phyloP scores from a whole-genome alignment of 2,113 vertebrate species.

The Vidua chalybeata region DNA sequence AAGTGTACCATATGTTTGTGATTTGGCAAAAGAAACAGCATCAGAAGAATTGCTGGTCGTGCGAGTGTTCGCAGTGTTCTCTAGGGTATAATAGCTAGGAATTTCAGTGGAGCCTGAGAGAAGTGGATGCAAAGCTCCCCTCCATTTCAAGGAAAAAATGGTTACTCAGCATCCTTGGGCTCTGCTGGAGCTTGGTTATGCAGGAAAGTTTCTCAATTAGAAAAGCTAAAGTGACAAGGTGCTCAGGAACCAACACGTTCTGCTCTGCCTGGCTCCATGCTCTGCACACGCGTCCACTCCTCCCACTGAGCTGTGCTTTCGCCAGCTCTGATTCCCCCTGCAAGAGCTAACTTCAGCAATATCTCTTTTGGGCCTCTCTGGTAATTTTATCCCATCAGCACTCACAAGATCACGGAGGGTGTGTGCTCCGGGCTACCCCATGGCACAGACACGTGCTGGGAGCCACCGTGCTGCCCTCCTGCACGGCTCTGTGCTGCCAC shows the following conservation, averaged over 20 bases:
- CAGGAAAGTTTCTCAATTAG: neutral
- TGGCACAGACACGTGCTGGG: neutral
- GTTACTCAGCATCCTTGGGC: neutral
- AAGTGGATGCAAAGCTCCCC: neutral
- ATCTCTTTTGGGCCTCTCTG: neutral
- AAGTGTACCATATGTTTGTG: slow-evolving; percentile 26
- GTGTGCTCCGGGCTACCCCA: neutral
- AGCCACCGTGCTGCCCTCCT: neutral
- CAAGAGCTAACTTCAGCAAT: fast-evolving
- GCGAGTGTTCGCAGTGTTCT: neutral
- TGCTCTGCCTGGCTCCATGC: neutral
- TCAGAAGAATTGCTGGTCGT: neutral
- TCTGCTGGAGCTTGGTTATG: neutral
- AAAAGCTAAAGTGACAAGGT: neutral
- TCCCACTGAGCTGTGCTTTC: fast-evolving
- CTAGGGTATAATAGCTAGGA: neutral
- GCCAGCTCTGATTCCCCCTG: fast-evolving
- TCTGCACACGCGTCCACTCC: fast-evolving
- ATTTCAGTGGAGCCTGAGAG: neutral
- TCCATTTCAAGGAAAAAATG: neutral
- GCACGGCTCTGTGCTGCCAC: neutral
- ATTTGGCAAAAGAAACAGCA: slow-evolving; percentile 17
- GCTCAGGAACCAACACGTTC: neutral
- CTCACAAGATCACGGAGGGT: fast-evolving
- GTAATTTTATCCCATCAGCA: neutral